Conservation (phyloP, 1,140 invertebrate species). For the Caerostris darwini region DNA sequence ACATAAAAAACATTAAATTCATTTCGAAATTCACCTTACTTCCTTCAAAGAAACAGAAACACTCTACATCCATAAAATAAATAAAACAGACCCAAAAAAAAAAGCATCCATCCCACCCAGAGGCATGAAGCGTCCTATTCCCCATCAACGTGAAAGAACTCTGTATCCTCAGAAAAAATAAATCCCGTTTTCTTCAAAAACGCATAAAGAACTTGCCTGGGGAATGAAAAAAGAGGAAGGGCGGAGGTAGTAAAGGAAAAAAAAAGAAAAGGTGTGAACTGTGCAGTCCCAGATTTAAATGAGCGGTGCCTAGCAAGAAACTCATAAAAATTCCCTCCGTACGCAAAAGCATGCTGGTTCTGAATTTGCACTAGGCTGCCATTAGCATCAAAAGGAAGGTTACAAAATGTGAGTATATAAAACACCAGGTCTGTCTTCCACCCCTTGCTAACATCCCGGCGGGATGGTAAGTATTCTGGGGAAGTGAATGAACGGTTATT, state of each 20-base stretch:
- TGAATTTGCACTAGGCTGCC: background rate
- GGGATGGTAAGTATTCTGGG: background rate
- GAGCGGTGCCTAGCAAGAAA: background rate
- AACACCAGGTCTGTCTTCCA: background rate
- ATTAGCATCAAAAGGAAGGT: constrained; percentile 32
- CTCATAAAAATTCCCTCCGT: constrained; percentile 34
- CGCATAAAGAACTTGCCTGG: constrained; percentile 34
- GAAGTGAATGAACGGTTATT: background rate
- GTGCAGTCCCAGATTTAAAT: constrained; percentile 28
- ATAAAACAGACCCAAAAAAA: too few relatives aligned
- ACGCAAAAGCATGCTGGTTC: background rate
- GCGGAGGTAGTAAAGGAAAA: background rate
- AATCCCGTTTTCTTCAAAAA: constrained; percentile 42
- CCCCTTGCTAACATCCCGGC: background rate
- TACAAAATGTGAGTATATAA: background rate
- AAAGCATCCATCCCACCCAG: background rate
- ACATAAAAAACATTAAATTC: too few relatives aligned
- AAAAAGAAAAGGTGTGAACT: constrained; percentile 24
- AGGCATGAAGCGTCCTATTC: background rate
- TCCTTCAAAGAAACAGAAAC: too few relatives aligned
- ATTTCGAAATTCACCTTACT: too few relatives aligned
- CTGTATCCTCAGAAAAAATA: background rate
- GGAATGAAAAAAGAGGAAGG: background rate
- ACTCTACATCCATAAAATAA: too few relatives aligned
- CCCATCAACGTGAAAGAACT: background rate